Evolutionary conservation across 2,888 invertebrate genomes (phyloP), one percentile per base, ranked within the genome.

Genomic region (Trissolcus brochymenae): DNA sequence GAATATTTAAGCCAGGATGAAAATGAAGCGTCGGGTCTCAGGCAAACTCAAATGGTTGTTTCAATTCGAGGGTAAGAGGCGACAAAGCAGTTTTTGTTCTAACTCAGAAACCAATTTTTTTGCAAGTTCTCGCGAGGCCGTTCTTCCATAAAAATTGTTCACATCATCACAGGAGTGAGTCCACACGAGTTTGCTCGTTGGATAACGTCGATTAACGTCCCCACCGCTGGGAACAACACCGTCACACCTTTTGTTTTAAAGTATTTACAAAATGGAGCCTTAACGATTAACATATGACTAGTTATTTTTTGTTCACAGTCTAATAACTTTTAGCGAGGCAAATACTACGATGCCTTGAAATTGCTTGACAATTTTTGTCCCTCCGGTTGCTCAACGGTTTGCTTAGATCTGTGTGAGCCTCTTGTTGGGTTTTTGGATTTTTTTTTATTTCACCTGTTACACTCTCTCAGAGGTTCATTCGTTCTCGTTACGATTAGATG

Each of bases 181-280:
- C 9, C 54, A 57, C 17, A 61, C 64, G 49, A 68, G 56, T 67
- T 62, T 54, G 75, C 68, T 75, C 50, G 55, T 66, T 35, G 41
- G 56, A 35, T 60, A 60, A 65, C 56, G 61, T 62, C 49, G 43
- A 56, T 16, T 50, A 51, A 41, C 21, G 54, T 60, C 9, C 43
- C 61, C 51, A 4, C 21, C 14, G 46, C 14, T 16, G 46, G 46
- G 46, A 66, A 56, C 56, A 65, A 65, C 60, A 68, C 55, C 55
- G 50, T 40, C 49, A 65, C 60, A 51, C 29, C 50, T 55, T 41
- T 67, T 57, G 57, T 70, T 50, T 35, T 46, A 16, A 64, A 76
- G 17, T 76, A 76, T 76, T 76, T 76, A 76, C 65, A 76, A 76
- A 76, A 76, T 76, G 65, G 67, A 70, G 56, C 35, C 73, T 75